Evolutionary conservation across 2,113 vertebrate species (phyloP), one percentile per base, ranked within the genome.

Genomic region (Marmota flaviventris): DNA sequence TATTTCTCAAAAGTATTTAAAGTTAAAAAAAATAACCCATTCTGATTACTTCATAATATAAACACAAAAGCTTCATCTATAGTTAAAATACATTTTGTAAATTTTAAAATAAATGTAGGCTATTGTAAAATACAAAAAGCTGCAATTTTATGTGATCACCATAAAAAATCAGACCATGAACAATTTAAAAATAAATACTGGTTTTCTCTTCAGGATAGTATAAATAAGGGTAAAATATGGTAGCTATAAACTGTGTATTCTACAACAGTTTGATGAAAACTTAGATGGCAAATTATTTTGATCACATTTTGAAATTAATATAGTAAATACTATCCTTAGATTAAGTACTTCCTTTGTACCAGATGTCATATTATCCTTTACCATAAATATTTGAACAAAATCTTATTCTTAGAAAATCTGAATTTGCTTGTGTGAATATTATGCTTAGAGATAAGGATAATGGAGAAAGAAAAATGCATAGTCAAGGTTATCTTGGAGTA

Each of bases 111-210:
- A n/a, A 73, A 17, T 56, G 8, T 20, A 86, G 56, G 56, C 16
- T 53, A 24, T 82, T 12, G 63, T 11, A 73, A 73, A 85, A 72
- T 65, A 4, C 3, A 3, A 70, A 53, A 56, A 89, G 24, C 2
- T 63, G 10, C 5, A 45, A 5, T 13, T 1, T 78, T 9, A 8
- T 45, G 2, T n/a, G 51, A 29, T 0, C 72, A 2, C 8, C 9
- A 67, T 81, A 53, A 70, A n/a, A 63, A 70, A 25, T n/a, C 67
- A 48, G 4, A 6, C 45, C 79, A 51, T 61, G 5, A 42, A 34
- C 1, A 85, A 48, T 22, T 25, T 42, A 37, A 0, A 39, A 27
- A 58, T 48, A 93, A 84, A 85, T 85, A 27, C n/a, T 61, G 39
- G 1, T 91, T 34, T 75, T 22, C 5, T 16, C 9, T 77, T 61